Evolutionary conservation across 2,888 invertebrate genomes (phyloP), one percentile per base, ranked within the genome.

Genomic region (Metacarcinus magister): DNA sequence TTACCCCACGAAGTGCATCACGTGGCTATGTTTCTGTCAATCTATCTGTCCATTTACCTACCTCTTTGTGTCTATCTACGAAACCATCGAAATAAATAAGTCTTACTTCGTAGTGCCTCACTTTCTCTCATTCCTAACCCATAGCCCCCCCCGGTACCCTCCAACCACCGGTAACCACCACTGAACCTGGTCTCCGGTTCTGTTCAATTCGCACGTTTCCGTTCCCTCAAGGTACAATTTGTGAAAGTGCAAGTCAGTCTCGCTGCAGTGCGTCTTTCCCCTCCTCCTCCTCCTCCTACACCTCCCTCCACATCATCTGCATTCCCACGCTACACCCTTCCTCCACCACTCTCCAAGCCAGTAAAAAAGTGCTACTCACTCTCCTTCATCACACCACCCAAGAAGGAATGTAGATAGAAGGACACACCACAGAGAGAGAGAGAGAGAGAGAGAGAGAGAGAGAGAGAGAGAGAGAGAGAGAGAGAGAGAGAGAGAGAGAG

Each of bases 1-100:
- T 67, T 67, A 67, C n/a, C 67, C 67, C 67, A 67, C 67, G 67
- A 67, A 67, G 67, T 67, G 67, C 67, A 67, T 67, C 67, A 67
- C 67, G 67, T 67, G 67, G 23, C 67, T 67, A 67, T 67, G 23
- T 67, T 4, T 67, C 67, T 67, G n/a, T 67, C 67, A 5, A 4
- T 23, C 67, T 67, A 16, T 67, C 54, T 67, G n/a, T 67, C 67
- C 23, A 23, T 67, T 16, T 19, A 16, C 2, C 60, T 60, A 16
- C 16, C 10, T 60, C 16, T 60, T n/a, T 67, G 23, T 67, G 23
- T 67, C 67, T 67, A 67, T 67, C 67, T 16, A 16, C 67, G 67
- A 67, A 67, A 23, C 67, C 48, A 5, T 67, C 67, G 67, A 67
- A 67, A 67, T 67, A 67, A 67, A 67, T 67, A 67, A 67, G 67